Percentiles rank a stretch among this genome's conserved stretches.
These are phyloP conservation scores for Sarcophaga variegata DNA, from an alignment of 2,888 invertebrate species.

Conservation along the genomic window DNA sequence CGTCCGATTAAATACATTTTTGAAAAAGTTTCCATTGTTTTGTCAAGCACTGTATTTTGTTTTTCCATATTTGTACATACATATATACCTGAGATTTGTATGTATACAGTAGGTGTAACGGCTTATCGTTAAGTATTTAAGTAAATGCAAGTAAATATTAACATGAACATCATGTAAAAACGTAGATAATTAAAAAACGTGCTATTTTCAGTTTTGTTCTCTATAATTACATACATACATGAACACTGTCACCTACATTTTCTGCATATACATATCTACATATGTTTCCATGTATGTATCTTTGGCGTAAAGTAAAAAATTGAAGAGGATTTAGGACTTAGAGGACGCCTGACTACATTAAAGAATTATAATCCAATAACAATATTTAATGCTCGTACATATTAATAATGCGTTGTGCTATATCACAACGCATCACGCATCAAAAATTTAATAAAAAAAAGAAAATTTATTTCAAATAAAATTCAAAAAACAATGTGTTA, in stretches of 20 bases:
- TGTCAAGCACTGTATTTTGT: too few relatives aligned
- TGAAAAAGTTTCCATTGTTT: too few relatives aligned
- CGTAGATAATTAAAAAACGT: conserved; percentile 52
- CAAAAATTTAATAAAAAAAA: not conserved
- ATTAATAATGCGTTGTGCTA: too few relatives aligned
- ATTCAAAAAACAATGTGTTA: not conserved
- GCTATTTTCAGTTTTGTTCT: conserved; percentile 14
- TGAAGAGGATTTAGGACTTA: too few relatives aligned
- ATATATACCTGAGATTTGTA: not conserved
- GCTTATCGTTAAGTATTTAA: conserved; percentile 44
- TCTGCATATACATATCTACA: not conserved
- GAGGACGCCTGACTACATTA: not conserved
- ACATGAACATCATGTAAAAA: conserved; percentile 40
- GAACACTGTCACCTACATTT: not conserved
- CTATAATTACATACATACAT: not conserved
- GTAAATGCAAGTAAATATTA: conserved; percentile 25
- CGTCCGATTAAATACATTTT: too few relatives aligned
- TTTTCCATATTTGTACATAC: not conserved
- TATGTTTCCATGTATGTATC: not conserved
- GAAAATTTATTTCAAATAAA: not conserved
- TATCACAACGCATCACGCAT: not conserved
- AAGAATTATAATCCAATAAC: not conserved
- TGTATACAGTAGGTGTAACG: not conserved
- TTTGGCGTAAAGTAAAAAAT: too few relatives aligned
- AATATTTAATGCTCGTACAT: not conserved